Evolutionary conservation across 2,888 invertebrate species (phyloP).

Genomic region (Ophioninae sp.): DNA sequence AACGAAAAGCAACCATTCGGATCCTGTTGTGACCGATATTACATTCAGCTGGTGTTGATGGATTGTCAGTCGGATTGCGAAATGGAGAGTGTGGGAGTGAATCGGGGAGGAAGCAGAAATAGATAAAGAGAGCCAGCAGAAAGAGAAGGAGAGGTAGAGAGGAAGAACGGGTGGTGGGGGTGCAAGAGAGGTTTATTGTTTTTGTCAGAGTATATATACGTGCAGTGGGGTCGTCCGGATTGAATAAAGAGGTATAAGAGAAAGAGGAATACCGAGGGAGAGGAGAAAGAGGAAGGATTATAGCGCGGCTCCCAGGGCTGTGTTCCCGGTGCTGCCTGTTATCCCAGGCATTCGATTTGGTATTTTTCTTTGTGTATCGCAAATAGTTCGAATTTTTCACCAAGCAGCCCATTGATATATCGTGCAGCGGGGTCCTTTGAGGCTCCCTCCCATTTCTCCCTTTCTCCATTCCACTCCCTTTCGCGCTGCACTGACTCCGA

Average conservation of each 20-base stretch:
- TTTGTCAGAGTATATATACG: conserved; percentile 26
- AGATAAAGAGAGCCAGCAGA: no score
- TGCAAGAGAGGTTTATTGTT: conserved; percentile 29
- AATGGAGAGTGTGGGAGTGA: conserved; percentile 9
- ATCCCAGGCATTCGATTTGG: conserved; percentile 81
- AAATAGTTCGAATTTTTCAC: conserved; percentile 81
- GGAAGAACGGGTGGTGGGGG: background rate
- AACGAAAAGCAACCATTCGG: background rate
- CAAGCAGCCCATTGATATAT: conserved; percentile 81
- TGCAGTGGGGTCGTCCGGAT: conserved; percentile 34
- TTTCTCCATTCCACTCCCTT: conserved; percentile 51
- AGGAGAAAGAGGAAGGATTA: conserved; percentile 49
- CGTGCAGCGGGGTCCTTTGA: conserved; percentile 81
- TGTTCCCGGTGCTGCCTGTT: conserved; percentile 68
- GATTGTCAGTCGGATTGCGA: conserved; percentile 17
- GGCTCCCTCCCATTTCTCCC: conserved; percentile 57
- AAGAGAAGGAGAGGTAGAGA: background rate
- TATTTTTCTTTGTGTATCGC: conserved; percentile 81
- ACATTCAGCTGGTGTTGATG: conserved; percentile 18
- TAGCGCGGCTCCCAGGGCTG: conserved; percentile 50
- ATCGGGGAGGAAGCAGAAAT: background rate
- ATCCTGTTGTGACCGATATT: conserved; percentile 6
- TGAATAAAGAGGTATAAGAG: conserved; percentile 61
- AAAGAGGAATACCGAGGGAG: conserved; percentile 48
- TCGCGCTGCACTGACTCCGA: conserved; percentile 72